These are phyloP conservation scores for Poicephalus gulielmi DNA, from an alignment of 2,113 vertebrate species.

Conservation along the genomic window DNA sequence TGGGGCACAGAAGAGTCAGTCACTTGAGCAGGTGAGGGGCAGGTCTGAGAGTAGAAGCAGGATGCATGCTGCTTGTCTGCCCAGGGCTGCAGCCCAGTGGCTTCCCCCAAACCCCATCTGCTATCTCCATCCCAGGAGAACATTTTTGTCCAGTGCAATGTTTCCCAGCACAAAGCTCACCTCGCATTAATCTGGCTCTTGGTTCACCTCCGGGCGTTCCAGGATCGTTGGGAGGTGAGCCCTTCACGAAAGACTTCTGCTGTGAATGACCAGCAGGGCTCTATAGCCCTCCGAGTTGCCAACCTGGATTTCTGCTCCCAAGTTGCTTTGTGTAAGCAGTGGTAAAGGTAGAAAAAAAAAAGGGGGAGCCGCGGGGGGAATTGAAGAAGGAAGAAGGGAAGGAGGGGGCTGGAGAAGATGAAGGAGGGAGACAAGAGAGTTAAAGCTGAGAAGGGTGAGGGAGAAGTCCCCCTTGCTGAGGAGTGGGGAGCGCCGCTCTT, in stretches of 20 bases:
- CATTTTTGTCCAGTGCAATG: background rate
- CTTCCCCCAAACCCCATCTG: background rate
- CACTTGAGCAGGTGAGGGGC: background rate
- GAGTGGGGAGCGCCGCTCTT: conserved; percentile 50
- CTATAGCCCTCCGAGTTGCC: background rate
- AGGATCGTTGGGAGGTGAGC: background rate
- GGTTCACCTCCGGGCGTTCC: accelerated
- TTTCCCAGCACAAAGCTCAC: background rate
- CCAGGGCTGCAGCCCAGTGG: background rate
- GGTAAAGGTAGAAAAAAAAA: background rate
- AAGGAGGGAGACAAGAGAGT: background rate
- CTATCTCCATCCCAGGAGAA: background rate
- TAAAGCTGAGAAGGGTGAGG: background rate
- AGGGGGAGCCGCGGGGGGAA: background rate
- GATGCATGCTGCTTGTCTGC: background rate
- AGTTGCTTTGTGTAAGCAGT: background rate
- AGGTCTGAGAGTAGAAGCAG: background rate
- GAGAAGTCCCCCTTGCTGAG: conserved; percentile 9
- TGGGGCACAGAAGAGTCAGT: accelerated
- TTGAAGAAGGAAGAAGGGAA: background rate
- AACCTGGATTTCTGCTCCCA: background rate
- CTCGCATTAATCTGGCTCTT: background rate
- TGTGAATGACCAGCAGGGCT: background rate
- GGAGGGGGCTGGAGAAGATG: background rate
- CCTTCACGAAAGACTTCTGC: background rate